A percentile compares a stretch with the other conserved stretches of the same genome.
Evolutionary conservation across 2,888 invertebrate species (phyloP).

Genomic region (Euphydryas editha): DNA sequence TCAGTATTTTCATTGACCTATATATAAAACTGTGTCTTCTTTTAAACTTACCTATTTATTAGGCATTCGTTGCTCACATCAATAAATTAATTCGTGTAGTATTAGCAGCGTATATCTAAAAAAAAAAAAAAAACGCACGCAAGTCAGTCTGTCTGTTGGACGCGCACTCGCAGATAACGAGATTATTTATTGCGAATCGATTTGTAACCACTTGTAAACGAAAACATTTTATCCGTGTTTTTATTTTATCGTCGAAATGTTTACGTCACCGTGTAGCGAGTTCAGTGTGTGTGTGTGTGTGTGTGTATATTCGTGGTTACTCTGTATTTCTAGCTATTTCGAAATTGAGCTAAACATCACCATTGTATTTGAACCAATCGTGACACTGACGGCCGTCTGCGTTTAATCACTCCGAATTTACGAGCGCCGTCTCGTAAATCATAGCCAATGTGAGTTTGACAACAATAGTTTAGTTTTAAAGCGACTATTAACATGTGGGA

Average conservation of each 20-base stretch:
- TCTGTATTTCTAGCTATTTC: background rate
- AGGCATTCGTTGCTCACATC: background rate
- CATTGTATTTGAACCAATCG: constrained; percentile 4
- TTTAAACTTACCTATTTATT: no score
- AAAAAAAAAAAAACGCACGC: background rate
- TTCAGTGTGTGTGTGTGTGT: background rate
- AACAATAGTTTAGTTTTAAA: constrained; percentile 1
- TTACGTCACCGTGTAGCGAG: background rate
- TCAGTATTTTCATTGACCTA: no score
- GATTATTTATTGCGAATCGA: constrained; percentile 21
- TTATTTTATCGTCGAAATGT: constrained; percentile 15
- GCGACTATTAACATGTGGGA: background rate
- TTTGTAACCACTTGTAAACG: constrained; percentile 21
- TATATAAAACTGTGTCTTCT: no score
- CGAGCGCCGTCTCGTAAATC: constrained; percentile 9
- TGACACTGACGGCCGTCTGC: constrained; percentile 1
- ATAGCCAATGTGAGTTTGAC: constrained; percentile 7
- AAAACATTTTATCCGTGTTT: constrained; percentile 9
- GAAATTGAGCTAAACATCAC: background rate
- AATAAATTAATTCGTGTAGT: background rate
- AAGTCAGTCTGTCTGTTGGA: constrained; percentile 1
- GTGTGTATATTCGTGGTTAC: no score
- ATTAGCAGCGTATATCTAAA: background rate
- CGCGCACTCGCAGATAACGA: constrained; percentile 16
- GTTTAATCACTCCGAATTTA: constrained; percentile 4